Conservation (phyloP, 2,797 vertebrate genomes). For the Danio kyathit region DNA sequence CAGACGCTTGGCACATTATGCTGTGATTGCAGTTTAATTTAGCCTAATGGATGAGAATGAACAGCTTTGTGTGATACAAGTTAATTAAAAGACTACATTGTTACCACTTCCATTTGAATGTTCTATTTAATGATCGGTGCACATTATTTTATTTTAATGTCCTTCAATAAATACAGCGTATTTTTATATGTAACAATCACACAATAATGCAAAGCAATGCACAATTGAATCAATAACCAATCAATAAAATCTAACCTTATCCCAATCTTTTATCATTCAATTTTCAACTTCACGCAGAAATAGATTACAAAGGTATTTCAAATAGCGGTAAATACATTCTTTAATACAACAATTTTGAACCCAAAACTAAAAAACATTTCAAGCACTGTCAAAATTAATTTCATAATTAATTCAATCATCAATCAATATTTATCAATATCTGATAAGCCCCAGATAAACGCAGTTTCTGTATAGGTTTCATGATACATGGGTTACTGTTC, state of each 20-base stretch:
- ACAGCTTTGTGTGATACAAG: neutral
- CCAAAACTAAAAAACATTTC: neutral
- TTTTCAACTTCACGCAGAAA: neutral
- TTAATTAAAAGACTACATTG: neutral
- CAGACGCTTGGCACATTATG: neutral
- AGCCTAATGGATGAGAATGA: too few species aligned
- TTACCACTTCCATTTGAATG: neutral
- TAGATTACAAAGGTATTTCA: neutral
- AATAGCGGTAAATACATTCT: neutral
- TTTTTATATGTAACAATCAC: too few species aligned
- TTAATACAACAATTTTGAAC: neutral
- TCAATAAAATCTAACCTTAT: neutral
- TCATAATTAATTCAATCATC: too few species aligned
- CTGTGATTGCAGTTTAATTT: neutral
- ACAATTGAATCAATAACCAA: neutral
- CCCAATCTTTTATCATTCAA: neutral
- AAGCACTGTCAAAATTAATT: neutral
- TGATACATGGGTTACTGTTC: neutral
- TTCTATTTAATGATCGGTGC: neutral
- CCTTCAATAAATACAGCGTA: neutral
- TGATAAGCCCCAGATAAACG: constrained; percentile 4
- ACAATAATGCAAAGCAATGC: neutral
- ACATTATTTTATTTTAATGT: neutral
- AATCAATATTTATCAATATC: neutral
- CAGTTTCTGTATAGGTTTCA: neutral